Evolutionary conservation across 2,113 vertebrate species (phyloP).

Genomic region (Phycodurus eques): DNA sequence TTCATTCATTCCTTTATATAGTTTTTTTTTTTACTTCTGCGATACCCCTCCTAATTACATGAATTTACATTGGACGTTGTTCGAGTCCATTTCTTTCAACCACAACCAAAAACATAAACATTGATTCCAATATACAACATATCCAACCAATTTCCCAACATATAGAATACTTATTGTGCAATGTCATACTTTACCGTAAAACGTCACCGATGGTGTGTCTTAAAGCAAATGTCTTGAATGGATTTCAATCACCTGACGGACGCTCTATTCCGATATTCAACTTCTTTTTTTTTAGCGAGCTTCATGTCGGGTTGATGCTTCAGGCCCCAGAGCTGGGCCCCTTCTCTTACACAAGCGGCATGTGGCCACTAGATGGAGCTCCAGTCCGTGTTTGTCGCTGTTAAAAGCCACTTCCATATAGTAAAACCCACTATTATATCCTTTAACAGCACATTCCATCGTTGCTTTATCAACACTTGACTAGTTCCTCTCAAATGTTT

Average conservation of each 20-base stretch:
- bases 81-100: neutral
- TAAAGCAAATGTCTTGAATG: neutral
- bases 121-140: neutral
- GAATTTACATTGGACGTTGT: neutral
- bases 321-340: slow-evolving; percentile 16
- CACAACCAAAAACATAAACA: too few relatives aligned
- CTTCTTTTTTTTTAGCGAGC: too few relatives aligned
- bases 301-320: neutral
- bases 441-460: neutral
- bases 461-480: neutral
- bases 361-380: slow-evolving; percentile 56
- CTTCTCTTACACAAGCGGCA: neutral
- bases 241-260: neutral
- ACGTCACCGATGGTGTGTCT: neutral
- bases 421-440: neutral
- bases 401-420: neutral
- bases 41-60: neutral
- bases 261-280: neutral
- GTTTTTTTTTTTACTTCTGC: neutral
- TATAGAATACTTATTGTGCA: neutral
- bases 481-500: neutral
- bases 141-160: neutral
- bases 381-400: slow-evolving; percentile 43
- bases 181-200: neutral
- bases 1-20: neutral